Evolutionary conservation across 2,113 vertebrate genomes (phyloP), one percentile per base, ranked within the genome.

Genomic region (Ctenodactylus gundi): DNA sequence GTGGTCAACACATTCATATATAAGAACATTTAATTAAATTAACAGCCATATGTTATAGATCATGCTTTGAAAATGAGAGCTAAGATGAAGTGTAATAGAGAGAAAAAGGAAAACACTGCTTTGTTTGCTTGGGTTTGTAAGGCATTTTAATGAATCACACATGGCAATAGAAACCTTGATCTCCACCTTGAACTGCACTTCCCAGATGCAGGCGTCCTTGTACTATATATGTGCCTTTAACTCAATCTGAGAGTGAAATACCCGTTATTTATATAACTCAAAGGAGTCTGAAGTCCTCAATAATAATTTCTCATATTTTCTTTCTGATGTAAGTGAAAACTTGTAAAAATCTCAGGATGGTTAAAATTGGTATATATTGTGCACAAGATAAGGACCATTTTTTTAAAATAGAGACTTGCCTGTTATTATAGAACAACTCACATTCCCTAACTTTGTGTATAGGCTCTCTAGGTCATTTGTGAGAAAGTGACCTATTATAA

Each of bases 1-100:
- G 36, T 86, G 44, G 34, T 85, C 85, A 57, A 27, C 1, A 17
- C 67, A 82, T 1, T 91, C 55, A 78, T 44, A 39, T 65, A 60
- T 49, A 55, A 57, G 29, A 62, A 94, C 68, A 58, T 49, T 73
- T 93, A 65, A 83, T 60, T 67, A 89, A 78, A 55, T 85, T 78
- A 73, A 86, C 55, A 78, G 39, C 13, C 70, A 23, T 39, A 62
- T 18, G 34, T 39, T 62, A 39, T 53, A 73, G 31, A 18, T 57
- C 29, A 93, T 58, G 68, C 65, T 51, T 60, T 27, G 2, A 64
- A 95, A 89, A 67, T 55, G 67, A 89, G 7, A 20, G 36, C 68
- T 82, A 85, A 92, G 27, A 41, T 75, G 53, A 90, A 90, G 36
- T 60, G 90, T 80, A 82, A 78, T 34, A 25, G 55, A n/a, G 12